Evolutionary conservation across 2,113 vertebrate species (phyloP), one percentile per base, ranked within the genome.

Genomic region (Todiramphus chloris): DNA sequence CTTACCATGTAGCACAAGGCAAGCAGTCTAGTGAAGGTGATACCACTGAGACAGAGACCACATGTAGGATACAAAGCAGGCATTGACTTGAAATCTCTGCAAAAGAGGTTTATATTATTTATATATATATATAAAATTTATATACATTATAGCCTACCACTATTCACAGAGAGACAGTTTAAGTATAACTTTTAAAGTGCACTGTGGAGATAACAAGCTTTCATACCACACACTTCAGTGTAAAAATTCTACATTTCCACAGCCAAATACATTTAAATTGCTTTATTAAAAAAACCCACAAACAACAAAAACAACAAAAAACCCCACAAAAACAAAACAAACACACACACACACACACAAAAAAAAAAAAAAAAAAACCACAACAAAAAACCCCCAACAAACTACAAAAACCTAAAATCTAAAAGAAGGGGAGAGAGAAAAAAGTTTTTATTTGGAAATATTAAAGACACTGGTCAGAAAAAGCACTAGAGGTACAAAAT

Each of bases 241-340:
- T 73, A 43, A 76, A 88, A 67, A 30, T 46, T 66, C 13, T 59
- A 1, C 7, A 3, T 67, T 91, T 64, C 31, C 6, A 35, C 24
- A 91, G 21, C 13, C 8, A 19, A 33, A 39, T 10, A 10, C 2
- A 13, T 44, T 35, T 0, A 59, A 68, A 28, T 73, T 0, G 15
- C 77, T 73, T 55, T 43, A 1, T 39, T 23, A 16, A 16, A 16
- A 16, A 43, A 58, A 73, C 56, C 43, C 43, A 43, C 43, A 43
- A 16, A 43, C 43, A 48, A 48, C 18, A 48, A 48, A 50, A 50
- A 50, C 20, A 50, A 50, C 11, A 21, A 50, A 50, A 50, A 48
- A 16, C 14, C 43, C 43, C 43, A 48, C 48, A 48, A 48, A 48
- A 48, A 10, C 48, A 23, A 48, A 48, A 48, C 48, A 43, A 6